A percentile compares a stretch with the other conserved stretches of the same genome.
Conservation (phyloP, 2,888 invertebrate genomes). For the Rhagonycha lutea region DNA sequence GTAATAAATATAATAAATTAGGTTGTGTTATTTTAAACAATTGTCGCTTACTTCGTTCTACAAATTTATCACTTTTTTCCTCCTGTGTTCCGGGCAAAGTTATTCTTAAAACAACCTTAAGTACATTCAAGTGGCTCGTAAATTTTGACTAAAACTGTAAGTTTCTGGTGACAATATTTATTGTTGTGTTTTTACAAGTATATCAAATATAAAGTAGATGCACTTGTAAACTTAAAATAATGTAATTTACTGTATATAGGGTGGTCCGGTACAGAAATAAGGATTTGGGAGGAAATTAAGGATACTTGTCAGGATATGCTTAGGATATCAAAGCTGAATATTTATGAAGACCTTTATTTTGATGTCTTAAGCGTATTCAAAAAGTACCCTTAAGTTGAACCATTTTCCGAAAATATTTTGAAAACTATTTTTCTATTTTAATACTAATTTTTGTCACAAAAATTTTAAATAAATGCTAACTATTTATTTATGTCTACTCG, state of each 20-base stretch:
- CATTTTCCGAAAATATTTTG: too few relatives aligned
- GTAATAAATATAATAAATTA: not conserved
- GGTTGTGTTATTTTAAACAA: not conserved
- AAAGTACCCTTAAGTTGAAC: too few relatives aligned
- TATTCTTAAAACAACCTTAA: conserved; percentile 4
- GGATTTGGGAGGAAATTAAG: too few relatives aligned
- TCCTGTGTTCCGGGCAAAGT: conserved; percentile 7
- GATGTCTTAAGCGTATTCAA: too few relatives aligned
- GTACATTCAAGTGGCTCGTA: conserved; percentile 11
- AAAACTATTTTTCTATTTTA: too few relatives aligned
- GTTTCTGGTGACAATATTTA: not conserved
- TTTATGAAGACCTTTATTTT: too few relatives aligned
- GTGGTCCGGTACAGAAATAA: too few relatives aligned
- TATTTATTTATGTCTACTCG: too few relatives aligned
- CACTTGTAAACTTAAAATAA: not conserved
- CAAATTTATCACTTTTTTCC: conserved; percentile 7
- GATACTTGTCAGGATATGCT: too few relatives aligned
- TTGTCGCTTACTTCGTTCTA: not conserved
- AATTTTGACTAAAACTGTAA: conserved; percentile 6
- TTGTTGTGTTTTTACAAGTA: not conserved
- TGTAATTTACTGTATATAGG: not conserved
- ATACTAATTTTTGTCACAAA: too few relatives aligned
- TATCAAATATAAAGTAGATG: not conserved
- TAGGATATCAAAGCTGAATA: too few relatives aligned
- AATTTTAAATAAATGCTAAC: too few relatives aligned